phyloP scores from a whole-genome alignment of 2,797 vertebrate genomes.

The Sebastolobus alascanus region DNA sequence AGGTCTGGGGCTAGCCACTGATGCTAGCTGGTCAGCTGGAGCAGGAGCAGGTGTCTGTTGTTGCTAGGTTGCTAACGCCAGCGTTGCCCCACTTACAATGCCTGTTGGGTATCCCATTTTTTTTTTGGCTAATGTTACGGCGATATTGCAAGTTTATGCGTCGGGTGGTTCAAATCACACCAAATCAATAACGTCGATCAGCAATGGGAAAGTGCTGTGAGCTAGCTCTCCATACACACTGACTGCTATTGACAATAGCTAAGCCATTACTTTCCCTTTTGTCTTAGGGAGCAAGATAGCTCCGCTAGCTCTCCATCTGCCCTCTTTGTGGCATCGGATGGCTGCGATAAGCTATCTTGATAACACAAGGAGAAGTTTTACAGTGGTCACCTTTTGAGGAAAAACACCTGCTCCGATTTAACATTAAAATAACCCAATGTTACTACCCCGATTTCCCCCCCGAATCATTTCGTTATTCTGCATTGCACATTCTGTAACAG shows the following conservation, averaged over 20 bases:
- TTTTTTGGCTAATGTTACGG: conserved; percentile 28
- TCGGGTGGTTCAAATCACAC: background rate
- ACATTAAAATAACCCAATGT: conserved; percentile 8
- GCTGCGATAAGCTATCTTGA: conserved; percentile 52
- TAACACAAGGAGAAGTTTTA: conserved; percentile 57
- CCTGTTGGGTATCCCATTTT: conserved; percentile 59
- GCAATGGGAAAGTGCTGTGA: conserved; percentile 40
- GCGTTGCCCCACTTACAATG: conserved; percentile 70
- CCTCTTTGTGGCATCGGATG: conserved; percentile 77
- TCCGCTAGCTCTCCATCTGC: conserved; percentile 76
- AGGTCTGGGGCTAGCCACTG: conserved; percentile 66
- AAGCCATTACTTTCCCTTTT: conserved; percentile 85
- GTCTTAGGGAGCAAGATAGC: conserved; percentile 79
- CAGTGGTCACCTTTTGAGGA: background rate
- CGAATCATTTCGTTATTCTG: conserved; percentile 20
- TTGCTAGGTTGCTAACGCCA: conserved; percentile 82
- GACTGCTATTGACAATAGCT: conserved; percentile 79
- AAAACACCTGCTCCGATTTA: conserved; percentile 22
- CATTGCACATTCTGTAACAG: conserved; percentile 11
- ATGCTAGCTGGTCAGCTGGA: conserved; percentile 84
- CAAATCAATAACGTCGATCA: conserved; percentile 11
- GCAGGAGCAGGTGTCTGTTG: conserved; percentile 84
- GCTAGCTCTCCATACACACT: conserved; percentile 59
- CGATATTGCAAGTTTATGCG: conserved; percentile 37
- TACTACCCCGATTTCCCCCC: conserved; percentile 9